A percentile compares a stretch with the other conserved stretches of the same genome.
Conservation (phyloP, 1,140 invertebrate genomes). For the Euglossa dilemma region DNA sequence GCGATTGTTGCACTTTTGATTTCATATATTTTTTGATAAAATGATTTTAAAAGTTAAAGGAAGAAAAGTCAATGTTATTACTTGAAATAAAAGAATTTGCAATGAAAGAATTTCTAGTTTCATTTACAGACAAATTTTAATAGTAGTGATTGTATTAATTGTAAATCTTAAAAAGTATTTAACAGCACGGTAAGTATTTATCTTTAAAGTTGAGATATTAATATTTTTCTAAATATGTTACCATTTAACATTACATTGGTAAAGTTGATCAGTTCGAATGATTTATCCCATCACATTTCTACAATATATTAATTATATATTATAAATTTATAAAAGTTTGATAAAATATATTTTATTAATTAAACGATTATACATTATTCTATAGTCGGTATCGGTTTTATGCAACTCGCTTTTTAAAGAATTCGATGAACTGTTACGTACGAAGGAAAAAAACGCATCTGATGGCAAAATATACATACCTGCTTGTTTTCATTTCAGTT, state of each 20-base stretch:
- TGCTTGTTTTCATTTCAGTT: slow-evolving; percentile 2
- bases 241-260: background rate
- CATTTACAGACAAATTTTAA: no score
- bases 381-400: background rate
- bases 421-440: background rate
- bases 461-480: background rate
- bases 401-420: background rate
- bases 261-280: background rate
- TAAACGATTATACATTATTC: background rate
- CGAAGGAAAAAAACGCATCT: background rate
- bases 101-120: no score
- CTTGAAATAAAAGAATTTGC: no score
- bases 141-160: no score
- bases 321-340: background rate
- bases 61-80: no score
- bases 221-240: no score
- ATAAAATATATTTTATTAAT: slow-evolving; percentile 7
- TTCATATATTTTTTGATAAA: no score
- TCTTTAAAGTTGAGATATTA: no score
- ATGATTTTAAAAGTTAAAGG: no score
- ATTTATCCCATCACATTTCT: background rate
- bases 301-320: background rate
- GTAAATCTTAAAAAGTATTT: no score
- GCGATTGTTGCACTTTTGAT: no score
- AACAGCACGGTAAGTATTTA: no score